These are phyloP conservation scores for Sterrhoptilus dennistouni DNA, from an alignment of 2,113 vertebrate species.

Conservation along the genomic window DNA sequence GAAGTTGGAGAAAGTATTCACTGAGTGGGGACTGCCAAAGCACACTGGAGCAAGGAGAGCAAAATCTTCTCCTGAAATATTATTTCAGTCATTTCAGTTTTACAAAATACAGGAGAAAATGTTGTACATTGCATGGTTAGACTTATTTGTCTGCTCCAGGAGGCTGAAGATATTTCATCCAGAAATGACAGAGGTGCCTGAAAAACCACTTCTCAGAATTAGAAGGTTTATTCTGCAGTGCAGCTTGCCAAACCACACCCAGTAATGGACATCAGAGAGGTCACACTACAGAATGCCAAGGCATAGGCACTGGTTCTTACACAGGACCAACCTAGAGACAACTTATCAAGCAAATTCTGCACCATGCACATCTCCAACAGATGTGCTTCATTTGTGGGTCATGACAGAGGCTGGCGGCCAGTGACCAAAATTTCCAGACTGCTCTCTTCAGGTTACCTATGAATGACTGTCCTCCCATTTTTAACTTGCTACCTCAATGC, in stretches of 20 bases:
- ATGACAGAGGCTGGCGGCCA: not conserved
- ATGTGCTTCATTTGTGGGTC: not conserved
- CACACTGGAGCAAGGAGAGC: constrained; percentile 12
- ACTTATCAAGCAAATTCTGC: not conserved
- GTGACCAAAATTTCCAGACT: not conserved
- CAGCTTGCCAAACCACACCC: not conserved
- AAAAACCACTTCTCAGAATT: constrained; percentile 36
- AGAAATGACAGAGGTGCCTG: not conserved
- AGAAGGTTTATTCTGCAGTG: not conserved
- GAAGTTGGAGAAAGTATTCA: constrained; percentile 29
- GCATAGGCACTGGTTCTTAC: not conserved
- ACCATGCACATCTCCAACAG: too few species aligned
- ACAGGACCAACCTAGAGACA: not conserved
- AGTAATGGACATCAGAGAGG: not conserved
- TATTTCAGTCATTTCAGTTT: constrained; percentile 8
- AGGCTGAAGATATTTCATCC: not conserved
- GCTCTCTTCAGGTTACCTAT: not conserved
- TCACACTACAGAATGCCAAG: not conserved
- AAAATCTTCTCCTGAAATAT: constrained; percentile 24
- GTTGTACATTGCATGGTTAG: not conserved
- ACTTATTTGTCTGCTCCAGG: not conserved
- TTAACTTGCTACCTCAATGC: not conserved
- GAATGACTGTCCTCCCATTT: not conserved
- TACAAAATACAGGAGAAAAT: constrained; percentile 27
- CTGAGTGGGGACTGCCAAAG: not conserved